Percentiles rank a stretch among this genome's conserved stretches.
phyloP scores from a whole-genome alignment of 2,888 invertebrate genomes.

The Thymelicus lineola region DNA sequence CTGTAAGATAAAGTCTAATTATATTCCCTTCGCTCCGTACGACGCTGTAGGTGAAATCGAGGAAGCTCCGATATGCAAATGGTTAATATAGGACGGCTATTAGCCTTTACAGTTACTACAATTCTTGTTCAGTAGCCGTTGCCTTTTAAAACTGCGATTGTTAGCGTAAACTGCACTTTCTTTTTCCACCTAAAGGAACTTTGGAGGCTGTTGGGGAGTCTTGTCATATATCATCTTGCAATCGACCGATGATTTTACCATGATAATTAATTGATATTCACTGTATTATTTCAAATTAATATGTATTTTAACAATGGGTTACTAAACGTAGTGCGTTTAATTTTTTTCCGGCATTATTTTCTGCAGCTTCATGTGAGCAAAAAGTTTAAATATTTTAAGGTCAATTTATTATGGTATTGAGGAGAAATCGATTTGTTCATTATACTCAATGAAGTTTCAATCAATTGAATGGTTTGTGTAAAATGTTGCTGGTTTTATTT shows the following conservation, averaged over 20 bases:
- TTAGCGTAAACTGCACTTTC: slow-evolving; percentile 47
- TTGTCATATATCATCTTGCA: not conserved
- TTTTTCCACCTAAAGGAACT: slow-evolving; percentile 38
- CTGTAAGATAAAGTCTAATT: slow-evolving; percentile 40
- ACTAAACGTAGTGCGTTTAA: too few relatives aligned
- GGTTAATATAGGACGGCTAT: slow-evolving; percentile 44
- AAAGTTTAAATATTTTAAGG: too few relatives aligned
- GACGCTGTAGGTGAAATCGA: slow-evolving; percentile 24
- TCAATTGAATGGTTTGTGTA: not conserved
- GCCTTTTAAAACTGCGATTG: slow-evolving; percentile 51
- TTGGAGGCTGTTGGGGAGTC: slow-evolving; percentile 6
- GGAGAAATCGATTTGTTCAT: not conserved
- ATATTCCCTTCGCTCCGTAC: slow-evolving; percentile 30
- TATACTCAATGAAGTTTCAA: not conserved
- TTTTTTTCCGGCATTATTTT: too few relatives aligned
- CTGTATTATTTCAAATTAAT: too few relatives aligned
- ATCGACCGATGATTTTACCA: not conserved
- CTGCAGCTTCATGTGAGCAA: too few relatives aligned
- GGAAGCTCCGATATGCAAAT: slow-evolving; percentile 44
- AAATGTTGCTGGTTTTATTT: not conserved
- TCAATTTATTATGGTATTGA: too few relatives aligned
- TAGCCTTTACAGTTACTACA: slow-evolving; percentile 50
- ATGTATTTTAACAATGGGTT: too few relatives aligned
- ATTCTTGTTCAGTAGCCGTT: slow-evolving; percentile 47
- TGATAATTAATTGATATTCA: too few relatives aligned